Conservation (phyloP, 2,113 vertebrate genomes). For the Macrotus californicus region DNA sequence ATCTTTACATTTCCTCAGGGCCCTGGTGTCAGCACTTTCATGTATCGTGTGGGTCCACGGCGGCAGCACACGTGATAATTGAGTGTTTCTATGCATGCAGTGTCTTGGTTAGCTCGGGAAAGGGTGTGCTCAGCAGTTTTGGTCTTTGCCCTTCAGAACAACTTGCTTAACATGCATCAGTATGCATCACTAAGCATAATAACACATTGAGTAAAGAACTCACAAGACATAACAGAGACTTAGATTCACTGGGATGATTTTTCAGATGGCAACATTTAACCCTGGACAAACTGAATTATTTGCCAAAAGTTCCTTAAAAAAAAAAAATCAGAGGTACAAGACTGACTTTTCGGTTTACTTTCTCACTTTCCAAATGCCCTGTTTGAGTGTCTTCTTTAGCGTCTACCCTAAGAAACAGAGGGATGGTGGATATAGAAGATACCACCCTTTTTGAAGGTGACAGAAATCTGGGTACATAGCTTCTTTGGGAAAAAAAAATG, state of each 20-base stretch:
- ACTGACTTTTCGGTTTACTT: not conserved
- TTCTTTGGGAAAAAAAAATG: not conserved
- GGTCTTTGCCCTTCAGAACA: not conserved
- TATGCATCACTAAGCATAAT: constrained; percentile 24
- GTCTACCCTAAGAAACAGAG: not conserved
- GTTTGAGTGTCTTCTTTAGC: not conserved
- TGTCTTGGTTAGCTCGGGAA: not conserved
- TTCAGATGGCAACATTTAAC: not conserved
- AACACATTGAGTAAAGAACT: not conserved
- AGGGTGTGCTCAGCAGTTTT: constrained; percentile 9
- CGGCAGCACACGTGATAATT: not conserved
- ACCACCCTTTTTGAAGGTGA: not conserved
- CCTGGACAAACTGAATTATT: not conserved
- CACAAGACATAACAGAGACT: not conserved
- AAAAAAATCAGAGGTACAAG: not conserved
- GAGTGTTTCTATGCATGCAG: not conserved
- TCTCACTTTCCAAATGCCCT: not conserved
- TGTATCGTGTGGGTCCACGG: not conserved
- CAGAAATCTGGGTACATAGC: not conserved
- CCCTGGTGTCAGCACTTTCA: not conserved
- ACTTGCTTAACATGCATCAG: not conserved
- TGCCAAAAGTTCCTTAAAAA: not conserved
- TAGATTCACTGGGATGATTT: not conserved
- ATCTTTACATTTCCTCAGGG: not conserved
- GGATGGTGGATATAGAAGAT: not conserved